Evolutionary conservation across 2,113 vertebrate species (phyloP).

Genomic region (Penelope pileata): DNA sequence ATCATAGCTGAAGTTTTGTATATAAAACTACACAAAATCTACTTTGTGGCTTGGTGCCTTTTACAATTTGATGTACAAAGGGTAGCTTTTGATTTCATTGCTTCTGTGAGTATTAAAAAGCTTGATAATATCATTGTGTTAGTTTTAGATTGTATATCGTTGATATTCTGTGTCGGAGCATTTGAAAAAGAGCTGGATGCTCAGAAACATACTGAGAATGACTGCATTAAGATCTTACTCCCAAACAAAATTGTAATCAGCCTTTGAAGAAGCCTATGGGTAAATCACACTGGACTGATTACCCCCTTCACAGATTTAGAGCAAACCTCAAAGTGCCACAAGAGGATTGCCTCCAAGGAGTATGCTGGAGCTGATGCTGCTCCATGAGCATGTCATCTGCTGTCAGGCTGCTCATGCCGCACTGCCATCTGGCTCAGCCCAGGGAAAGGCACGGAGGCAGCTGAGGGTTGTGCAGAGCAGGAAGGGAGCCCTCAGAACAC

Average conservation of each 20-base stretch:
- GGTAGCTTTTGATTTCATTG: not conserved
- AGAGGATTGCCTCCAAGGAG: not conserved
- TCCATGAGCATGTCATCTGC: not conserved
- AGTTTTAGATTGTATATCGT: not conserved
- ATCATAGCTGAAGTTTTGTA: not conserved
- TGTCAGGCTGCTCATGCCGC: not conserved
- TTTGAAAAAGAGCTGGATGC: not conserved
- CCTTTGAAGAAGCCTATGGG: no score
- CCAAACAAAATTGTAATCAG: not conserved
- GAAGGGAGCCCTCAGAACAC: not conserved
- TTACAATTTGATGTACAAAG: not conserved
- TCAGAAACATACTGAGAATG: not conserved
- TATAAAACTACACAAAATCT: not conserved
- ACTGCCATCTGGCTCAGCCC: slow-evolving; percentile 11
- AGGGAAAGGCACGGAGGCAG: not conserved
- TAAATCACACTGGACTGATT: not conserved
- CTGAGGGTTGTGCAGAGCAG: fast-evolving
- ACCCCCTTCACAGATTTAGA: not conserved
- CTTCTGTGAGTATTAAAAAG: not conserved
- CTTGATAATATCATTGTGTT: not conserved
- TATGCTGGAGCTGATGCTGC: fast-evolving
- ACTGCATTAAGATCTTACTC: not conserved
- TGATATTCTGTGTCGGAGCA: not conserved
- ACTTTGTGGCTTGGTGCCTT: not conserved
- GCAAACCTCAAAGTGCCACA: not conserved